A percentile compares a stretch with the other conserved stretches of the same genome.
These are phyloP conservation scores for Chloropsis hardwickii DNA, from an alignment of 2,113 vertebrate genomes.

Conservation along the genomic window DNA sequence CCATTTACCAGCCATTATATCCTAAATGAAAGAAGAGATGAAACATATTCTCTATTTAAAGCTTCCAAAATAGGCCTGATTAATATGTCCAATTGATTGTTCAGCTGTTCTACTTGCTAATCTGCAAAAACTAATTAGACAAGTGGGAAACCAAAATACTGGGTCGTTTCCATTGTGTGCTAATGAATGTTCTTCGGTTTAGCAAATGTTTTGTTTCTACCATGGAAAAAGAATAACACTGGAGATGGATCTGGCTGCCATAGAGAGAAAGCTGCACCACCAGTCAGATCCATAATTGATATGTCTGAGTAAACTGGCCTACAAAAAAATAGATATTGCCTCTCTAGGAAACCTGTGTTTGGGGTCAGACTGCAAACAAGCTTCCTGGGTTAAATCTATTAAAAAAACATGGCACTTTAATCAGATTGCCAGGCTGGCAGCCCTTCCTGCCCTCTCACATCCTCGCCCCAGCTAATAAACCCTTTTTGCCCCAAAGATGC, in stretches of 20 bases:
- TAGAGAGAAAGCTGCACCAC: background rate
- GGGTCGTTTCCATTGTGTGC: slow-evolving; percentile 53
- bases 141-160: slow-evolving; percentile 68
- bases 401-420: background rate
- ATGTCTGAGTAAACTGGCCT: background rate
- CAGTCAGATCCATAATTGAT: background rate
- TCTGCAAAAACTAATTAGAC: slow-evolving; percentile 67
- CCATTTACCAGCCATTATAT: slow-evolving; percentile 63
- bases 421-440: background rate
- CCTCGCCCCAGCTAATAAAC: background rate
- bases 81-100: slow-evolving; percentile 67
- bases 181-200: slow-evolving; percentile 55
- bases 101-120: slow-evolving; percentile 61
- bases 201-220: slow-evolving; percentile 58
- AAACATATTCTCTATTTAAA: slow-evolving; percentile 57
- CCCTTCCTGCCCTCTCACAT: background rate
- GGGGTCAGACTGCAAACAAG: background rate
- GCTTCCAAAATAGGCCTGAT: slow-evolving; percentile 62
- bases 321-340: background rate
- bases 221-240: background rate
- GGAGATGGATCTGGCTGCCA: background rate
- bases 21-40: slow-evolving; percentile 59
- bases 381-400: background rate
- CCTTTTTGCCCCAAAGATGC: background rate
- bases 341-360: background rate